These are phyloP conservation scores for Proterorhinus semilunaris DNA, from an alignment of 2,113 vertebrate species.

Conservation along the genomic window DNA sequence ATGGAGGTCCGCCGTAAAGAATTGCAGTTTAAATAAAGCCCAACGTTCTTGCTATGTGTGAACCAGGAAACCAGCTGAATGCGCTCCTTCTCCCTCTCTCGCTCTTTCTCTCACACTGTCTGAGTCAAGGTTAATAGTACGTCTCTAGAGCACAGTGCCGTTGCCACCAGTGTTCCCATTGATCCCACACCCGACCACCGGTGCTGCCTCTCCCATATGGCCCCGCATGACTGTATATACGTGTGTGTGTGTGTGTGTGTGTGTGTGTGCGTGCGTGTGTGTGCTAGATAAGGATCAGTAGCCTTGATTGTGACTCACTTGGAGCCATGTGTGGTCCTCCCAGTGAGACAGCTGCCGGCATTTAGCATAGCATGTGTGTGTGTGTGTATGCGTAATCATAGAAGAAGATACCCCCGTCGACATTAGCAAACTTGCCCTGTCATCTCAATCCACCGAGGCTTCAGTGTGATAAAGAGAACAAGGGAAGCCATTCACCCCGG, in stretches of 20 bases:
- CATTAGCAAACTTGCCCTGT: conserved; percentile 63
- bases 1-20: neutral
- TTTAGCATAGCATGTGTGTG: conserved; percentile 17
- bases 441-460: conserved; percentile 55
- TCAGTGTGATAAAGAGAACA: conserved; percentile 53
- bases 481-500: conserved; percentile 46
- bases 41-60: conserved; percentile 7
- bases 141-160: conserved; percentile 43
- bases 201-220: conserved; percentile 53
- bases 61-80: conserved; percentile 5
- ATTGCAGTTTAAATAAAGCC: neutral
- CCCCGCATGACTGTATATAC: neutral
- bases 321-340: conserved; percentile 56
- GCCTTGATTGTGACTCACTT: conserved; percentile 57
- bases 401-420: conserved; percentile 50
- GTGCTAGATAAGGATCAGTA: conserved; percentile 55
- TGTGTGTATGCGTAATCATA: conserved; percentile 34
- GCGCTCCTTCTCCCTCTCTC: neutral
- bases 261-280: neutral
- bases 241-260: no score
- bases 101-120: neutral
- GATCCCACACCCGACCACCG: conserved; percentile 55
- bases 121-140: conserved; percentile 53
- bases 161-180: conserved; percentile 47
- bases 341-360: conserved; percentile 34